These are phyloP conservation scores for Lethrus apterus DNA, from an alignment of 1,140 invertebrate genomes.

Conservation along the genomic window DNA sequence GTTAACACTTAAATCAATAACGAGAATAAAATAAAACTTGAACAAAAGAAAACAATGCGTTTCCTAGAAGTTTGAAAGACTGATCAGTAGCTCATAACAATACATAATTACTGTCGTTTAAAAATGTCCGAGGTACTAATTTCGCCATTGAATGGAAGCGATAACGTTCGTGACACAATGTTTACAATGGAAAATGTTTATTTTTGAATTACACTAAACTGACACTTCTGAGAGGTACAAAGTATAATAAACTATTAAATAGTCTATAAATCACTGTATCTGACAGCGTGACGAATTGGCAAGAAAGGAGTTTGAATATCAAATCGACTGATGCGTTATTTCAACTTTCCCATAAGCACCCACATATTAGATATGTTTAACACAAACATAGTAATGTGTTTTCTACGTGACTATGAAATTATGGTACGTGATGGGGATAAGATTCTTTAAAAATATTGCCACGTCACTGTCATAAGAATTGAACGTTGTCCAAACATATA, in stretches of 20 bases:
- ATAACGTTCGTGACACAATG: constrained; percentile 14
- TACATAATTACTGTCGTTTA: constrained; percentile 1
- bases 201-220: constrained; percentile 30
- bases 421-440: not conserved
- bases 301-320: constrained; percentile 13
- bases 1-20: too few species aligned
- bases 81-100: constrained; percentile 1
- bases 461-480: not conserved
- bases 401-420: not conserved
- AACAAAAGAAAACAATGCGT: too few species aligned
- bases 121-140: not conserved
- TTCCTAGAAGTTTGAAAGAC: too few species aligned
- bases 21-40: too few species aligned
- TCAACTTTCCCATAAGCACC: constrained; percentile 11
- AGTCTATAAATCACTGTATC: constrained; percentile 29
- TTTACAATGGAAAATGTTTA: constrained; percentile 26
- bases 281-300: constrained; percentile 26
- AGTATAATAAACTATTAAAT: constrained; percentile 28
- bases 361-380: constrained; percentile 8
- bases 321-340: constrained; percentile 2
- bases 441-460: not conserved
- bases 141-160: constrained; percentile 11
- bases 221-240: constrained; percentile 24
- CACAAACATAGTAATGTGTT: not conserved
- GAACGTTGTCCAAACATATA: not conserved